Percentiles rank a stretch among this genome's conserved stretches.
phyloP scores from a whole-genome alignment of 2,113 vertebrate species.

The Leptodactylus fuscus region DNA sequence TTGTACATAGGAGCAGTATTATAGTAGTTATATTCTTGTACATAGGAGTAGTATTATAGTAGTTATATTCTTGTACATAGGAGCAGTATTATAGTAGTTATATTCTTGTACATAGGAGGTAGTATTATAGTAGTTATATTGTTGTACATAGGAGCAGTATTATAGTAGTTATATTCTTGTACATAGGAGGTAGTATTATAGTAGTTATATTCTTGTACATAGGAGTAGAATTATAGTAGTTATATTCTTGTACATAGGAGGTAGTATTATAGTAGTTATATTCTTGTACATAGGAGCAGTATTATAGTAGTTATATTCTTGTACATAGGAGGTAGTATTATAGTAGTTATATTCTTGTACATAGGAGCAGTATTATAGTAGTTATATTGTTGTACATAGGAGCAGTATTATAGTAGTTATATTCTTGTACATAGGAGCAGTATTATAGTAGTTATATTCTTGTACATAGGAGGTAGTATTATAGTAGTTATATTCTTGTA shows the following conservation, averaged over 20 bases:
- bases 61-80: conserved; percentile 1
- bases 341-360: neutral
- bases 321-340: too few species aligned
- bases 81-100: conserved; percentile 13
- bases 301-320: too few species aligned
- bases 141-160: too few species aligned
- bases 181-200: neutral
- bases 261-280: too few species aligned
- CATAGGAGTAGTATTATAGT: neutral
- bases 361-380: neutral
- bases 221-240: neutral
- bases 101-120: too few species aligned
- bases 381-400: neutral
- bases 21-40: conserved; percentile 8
- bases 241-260: conserved; percentile 17
- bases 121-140: too few species aligned
- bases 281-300: too few species aligned
- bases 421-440: neutral
- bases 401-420: neutral
- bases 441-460: neutral
- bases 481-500: neutral
- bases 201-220: neutral
- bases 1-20: neutral
- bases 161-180: too few species aligned
- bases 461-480: too few species aligned